A percentile compares a stretch with the other conserved stretches of the same genome.
These are phyloP conservation scores for Acarapis woodi DNA, from an alignment of 1,140 invertebrate species.

Conservation along the genomic window DNA sequence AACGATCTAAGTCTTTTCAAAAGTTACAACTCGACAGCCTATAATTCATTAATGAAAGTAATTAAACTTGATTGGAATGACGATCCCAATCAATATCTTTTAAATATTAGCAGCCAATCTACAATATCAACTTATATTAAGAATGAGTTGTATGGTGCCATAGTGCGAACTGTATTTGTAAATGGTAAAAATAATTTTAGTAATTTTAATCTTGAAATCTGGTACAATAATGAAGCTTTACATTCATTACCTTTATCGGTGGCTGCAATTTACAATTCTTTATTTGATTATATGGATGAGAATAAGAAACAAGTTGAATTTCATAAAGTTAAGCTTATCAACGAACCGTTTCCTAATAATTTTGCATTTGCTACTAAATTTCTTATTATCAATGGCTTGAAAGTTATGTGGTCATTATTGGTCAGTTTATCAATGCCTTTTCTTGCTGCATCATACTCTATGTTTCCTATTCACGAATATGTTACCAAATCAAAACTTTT, in stretches of 20 bases:
- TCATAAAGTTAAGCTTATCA: background rate
- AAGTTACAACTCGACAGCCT: background rate
- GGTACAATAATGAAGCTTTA: constrained; percentile 9
- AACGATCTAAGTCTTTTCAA: background rate
- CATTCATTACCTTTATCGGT: constrained; percentile 6
- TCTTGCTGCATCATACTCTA: constrained; percentile 9
- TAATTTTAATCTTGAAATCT: background rate
- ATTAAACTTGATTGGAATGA: background rate
- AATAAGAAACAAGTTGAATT: background rate
- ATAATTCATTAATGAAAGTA: background rate
- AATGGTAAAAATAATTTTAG: background rate
- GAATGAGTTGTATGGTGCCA: background rate
- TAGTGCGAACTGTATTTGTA: background rate
- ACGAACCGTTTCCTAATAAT: background rate
- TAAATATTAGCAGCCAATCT: background rate
- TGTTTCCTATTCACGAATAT: constrained; percentile 12
- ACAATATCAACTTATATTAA: background rate
- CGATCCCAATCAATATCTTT: background rate
- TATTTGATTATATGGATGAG: background rate
- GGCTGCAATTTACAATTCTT: background rate
- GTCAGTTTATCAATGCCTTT: constrained; percentile 6
- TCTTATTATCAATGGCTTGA: background rate
- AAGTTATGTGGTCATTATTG: background rate
- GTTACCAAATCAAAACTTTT: constrained; percentile 11
- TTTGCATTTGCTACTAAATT: background rate